These are phyloP conservation scores for Perca fluviatilis DNA, from an alignment of 2,113 vertebrate species.

Conservation along the genomic window DNA sequence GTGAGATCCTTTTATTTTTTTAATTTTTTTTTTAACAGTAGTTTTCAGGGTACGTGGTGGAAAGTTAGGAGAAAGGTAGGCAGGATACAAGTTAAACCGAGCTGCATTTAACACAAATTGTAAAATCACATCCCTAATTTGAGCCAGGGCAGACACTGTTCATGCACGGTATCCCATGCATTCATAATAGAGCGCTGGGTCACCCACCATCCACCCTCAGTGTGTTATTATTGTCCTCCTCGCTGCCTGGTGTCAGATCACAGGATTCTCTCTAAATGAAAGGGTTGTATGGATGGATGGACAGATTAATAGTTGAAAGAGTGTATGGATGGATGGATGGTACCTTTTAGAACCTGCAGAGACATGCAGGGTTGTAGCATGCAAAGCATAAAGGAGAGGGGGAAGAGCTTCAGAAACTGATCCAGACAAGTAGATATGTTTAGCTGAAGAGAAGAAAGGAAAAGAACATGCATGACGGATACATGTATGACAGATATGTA, in stretches of 20 bases:
- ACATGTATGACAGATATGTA: not conserved
- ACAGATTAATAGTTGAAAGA: constrained; percentile 75
- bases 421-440: constrained; percentile 66
- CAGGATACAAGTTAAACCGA: not conserved
- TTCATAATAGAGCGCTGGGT: not conserved
- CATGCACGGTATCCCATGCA: constrained; percentile 3
- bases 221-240: constrained; percentile 59
- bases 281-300: constrained; percentile 58
- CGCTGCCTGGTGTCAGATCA: constrained; percentile 66
- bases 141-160: constrained; percentile 22
- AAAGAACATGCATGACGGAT: not conserved
- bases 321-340: constrained; percentile 68
- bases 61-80: not conserved
- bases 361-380: constrained; percentile 70
- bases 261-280: constrained; percentile 65
- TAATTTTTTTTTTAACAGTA: not conserved
- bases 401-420: constrained; percentile 36
- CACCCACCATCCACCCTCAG: constrained; percentile 10
- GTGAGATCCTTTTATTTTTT: constrained; percentile 76
- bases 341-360: constrained; percentile 71
- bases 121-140: constrained; percentile 26
- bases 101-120: constrained; percentile 16
- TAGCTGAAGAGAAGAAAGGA: not conserved
- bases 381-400: constrained; percentile 42
- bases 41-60: not conserved